These are phyloP conservation scores for Enteromius unitaeniatus DNA, from an alignment of 2,797 vertebrate genomes.

Conservation along the genomic window DNA sequence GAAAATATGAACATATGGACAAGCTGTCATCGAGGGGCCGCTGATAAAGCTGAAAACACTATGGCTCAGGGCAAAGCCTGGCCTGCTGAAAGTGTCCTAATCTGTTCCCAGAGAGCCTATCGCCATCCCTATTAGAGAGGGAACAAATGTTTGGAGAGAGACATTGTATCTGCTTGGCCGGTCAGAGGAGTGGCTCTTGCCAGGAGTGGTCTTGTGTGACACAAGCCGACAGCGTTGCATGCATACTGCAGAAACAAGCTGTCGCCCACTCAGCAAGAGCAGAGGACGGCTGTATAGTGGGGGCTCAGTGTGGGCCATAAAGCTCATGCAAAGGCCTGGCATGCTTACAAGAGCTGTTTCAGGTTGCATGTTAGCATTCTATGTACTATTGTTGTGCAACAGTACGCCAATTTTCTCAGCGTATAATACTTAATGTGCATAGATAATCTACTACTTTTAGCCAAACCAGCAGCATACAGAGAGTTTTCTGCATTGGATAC, in stretches of 20 bases:
- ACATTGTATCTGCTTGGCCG: conserved; percentile 58
- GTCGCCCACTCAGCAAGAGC: conserved; percentile 64
- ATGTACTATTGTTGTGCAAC: neutral
- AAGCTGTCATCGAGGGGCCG: neutral
- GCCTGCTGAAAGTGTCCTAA: conserved; percentile 45
- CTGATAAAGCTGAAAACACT: conserved; percentile 43
- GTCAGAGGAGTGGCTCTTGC: conserved; percentile 63
- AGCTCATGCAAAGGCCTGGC: conserved; percentile 1
- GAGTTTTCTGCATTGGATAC: neutral
- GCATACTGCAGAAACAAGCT: conserved; percentile 67
- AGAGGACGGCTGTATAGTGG: neutral
- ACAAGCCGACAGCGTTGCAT: conserved; percentile 36
- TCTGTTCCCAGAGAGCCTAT: conserved; percentile 44
- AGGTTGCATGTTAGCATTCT: neutral
- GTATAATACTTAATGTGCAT: neutral
- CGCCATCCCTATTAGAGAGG: conserved; percentile 57
- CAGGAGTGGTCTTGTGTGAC: conserved; percentile 59
- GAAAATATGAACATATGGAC: conserved; percentile 2
- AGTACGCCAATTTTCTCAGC: neutral
- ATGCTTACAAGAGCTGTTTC: neutral
- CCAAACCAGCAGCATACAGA: neutral
- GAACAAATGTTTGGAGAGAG: conserved; percentile 61
- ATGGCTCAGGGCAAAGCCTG: conserved; percentile 35
- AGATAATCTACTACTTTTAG: neutral
- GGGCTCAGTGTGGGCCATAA: conserved; percentile 9